phyloP scores from a whole-genome alignment of 2,113 vertebrate genomes.

The Caracal caracal region DNA sequence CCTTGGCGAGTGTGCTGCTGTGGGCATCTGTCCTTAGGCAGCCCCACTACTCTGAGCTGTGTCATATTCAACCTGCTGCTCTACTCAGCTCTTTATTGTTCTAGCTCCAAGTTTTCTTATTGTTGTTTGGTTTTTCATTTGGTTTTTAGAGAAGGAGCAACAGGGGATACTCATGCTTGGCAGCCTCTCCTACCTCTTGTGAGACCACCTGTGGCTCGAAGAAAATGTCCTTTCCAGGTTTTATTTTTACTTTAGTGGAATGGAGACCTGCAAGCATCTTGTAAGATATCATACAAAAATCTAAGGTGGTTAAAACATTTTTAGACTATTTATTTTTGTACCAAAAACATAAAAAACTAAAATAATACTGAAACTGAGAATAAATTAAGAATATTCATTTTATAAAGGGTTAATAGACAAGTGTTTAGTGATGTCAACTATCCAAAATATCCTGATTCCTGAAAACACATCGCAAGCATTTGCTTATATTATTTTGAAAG shows the following conservation, averaged over 20 bases:
- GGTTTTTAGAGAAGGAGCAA: background rate
- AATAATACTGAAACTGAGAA: constrained; percentile 24
- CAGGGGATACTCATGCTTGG: background rate
- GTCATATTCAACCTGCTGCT: background rate
- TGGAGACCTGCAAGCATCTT: background rate
- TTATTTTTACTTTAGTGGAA: background rate
- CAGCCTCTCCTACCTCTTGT: background rate
- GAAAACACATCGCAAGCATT: constrained; percentile 2
- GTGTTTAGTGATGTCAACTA: background rate
- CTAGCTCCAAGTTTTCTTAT: background rate
- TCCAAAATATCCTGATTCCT: background rate
- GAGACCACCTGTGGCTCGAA: background rate
- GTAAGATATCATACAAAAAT: background rate
- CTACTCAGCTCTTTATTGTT: background rate
- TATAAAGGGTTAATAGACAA: constrained; percentile 15
- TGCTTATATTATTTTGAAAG: background rate
- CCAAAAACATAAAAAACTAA: constrained; percentile 4
- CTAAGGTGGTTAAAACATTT: background rate
- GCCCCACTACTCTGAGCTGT: background rate
- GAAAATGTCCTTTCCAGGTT: constrained; percentile 22
- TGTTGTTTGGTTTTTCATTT: background rate
- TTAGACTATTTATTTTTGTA: background rate
- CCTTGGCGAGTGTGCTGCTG: background rate
- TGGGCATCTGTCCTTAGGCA: background rate
- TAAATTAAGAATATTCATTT: constrained; percentile 32